Evolutionary conservation across 2,113 vertebrate species (phyloP).

Genomic region (Leptodactylus fuscus): DNA sequence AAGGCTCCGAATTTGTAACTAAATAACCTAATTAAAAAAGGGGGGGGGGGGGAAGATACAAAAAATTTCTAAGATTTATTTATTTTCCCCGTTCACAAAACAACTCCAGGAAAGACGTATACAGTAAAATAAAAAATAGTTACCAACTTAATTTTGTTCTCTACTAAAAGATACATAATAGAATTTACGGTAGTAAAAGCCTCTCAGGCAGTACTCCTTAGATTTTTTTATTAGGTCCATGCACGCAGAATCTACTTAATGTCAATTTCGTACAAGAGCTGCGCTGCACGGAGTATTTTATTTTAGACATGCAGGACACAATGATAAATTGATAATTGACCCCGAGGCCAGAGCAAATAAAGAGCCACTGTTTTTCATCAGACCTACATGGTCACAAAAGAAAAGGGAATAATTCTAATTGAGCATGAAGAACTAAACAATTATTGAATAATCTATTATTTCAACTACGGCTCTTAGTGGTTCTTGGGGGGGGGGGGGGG

Average conservation of each 20-base stretch:
- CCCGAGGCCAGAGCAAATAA: conserved; percentile 84
- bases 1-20: neutral
- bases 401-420: conserved; percentile 67
- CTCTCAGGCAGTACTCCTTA: conserved; percentile 78
- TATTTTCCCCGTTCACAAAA: neutral
- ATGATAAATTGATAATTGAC: conserved; percentile 90
- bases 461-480: conserved; percentile 62
- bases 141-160: conserved; percentile 71
- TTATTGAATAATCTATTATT: conserved; percentile 69
- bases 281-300: conserved; percentile 76
- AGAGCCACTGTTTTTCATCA: conserved; percentile 85
- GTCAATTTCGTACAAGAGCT: conserved; percentile 79
- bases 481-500: neutral
- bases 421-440: conserved; percentile 68
- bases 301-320: conserved; percentile 79
- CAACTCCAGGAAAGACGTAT: neutral
- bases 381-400: conserved; percentile 72
- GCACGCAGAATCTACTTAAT: conserved; percentile 83
- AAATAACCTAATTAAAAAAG: neutral
- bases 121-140: conserved; percentile 62
- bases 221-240: conserved; percentile 84
- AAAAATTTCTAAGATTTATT: neutral
- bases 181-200: conserved; percentile 78
- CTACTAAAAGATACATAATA: conserved; percentile 79
- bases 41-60: neutral